phyloP scores from a whole-genome alignment of 1,140 invertebrate species.

The Dufourea novaeangliae region DNA sequence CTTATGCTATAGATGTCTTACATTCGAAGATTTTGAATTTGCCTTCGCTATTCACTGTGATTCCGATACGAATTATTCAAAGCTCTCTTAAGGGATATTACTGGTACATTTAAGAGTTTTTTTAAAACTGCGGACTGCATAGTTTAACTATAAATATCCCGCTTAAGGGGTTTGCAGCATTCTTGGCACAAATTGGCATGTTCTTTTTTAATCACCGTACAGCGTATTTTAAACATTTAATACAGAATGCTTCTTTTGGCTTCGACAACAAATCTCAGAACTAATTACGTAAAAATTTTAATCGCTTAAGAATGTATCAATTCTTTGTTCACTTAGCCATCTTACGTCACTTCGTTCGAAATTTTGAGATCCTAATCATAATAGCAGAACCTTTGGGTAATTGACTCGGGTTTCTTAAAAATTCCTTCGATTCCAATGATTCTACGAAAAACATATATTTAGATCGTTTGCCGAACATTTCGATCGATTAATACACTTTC shows the following conservation, averaged over 20 bases:
- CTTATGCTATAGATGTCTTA: not conserved
- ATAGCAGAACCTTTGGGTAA: slow-evolving; percentile 1
- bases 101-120: not conserved
- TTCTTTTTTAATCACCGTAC: not conserved
- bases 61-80: not conserved
- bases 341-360: not conserved
- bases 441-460: not conserved
- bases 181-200: slow-evolving; percentile 12
- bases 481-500: not conserved
- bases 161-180: not conserved
- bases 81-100: slow-evolving; percentile 15
- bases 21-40: not conserved
- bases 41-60: not conserved
- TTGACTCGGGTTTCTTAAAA: not conserved
- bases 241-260: not conserved
- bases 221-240: not conserved
- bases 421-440: not conserved
- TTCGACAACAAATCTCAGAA: not conserved
- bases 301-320: not conserved
- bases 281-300: not conserved
- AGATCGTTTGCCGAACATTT: not conserved
- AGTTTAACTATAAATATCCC: not conserved
- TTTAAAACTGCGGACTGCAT: not conserved
- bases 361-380: too few species aligned
- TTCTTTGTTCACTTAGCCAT: not conserved